Percentiles rank a stretch among this genome's conserved stretches.
phyloP scores from a whole-genome alignment of 2,797 vertebrate genomes.

The Oreochromis mossambicus region DNA sequence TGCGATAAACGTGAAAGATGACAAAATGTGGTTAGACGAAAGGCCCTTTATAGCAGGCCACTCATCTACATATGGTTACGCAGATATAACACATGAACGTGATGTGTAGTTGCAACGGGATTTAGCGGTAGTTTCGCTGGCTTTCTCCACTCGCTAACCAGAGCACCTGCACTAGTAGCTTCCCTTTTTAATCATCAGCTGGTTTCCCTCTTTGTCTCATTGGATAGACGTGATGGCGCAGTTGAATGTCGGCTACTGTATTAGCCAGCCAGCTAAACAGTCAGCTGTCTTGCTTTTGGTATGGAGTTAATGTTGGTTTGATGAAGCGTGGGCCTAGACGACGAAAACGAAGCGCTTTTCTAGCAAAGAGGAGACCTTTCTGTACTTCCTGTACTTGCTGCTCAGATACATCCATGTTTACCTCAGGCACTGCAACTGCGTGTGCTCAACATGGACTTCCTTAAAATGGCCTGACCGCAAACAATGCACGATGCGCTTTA shows the following conservation, averaged over 20 bases:
- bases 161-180: neutral
- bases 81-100: neutral
- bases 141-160: neutral
- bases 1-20: conserved; percentile 16
- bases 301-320: conserved; percentile 3
- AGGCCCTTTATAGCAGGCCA: conserved; percentile 47
- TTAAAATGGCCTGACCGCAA: neutral
- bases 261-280: conserved; percentile 37
- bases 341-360: conserved; percentile 5
- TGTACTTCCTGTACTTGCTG: neutral
- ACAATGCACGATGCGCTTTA: neutral
- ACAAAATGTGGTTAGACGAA: conserved; percentile 37
- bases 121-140: neutral
- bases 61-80: neutral
- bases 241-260: conserved; percentile 53
- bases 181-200: conserved; percentile 1
- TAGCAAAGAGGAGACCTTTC: neutral
- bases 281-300: neutral
- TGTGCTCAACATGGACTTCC: neutral
- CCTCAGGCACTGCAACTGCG: neutral
- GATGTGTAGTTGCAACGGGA: neutral
- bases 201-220: conserved; percentile 59
- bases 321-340: neutral
- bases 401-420: neutral
- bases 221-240: conserved; percentile 67